Evolutionary conservation across 2,797 vertebrate species (phyloP), one percentile per base, ranked within the genome.

Genomic region (Otolemur crassicaudatus): DNA sequence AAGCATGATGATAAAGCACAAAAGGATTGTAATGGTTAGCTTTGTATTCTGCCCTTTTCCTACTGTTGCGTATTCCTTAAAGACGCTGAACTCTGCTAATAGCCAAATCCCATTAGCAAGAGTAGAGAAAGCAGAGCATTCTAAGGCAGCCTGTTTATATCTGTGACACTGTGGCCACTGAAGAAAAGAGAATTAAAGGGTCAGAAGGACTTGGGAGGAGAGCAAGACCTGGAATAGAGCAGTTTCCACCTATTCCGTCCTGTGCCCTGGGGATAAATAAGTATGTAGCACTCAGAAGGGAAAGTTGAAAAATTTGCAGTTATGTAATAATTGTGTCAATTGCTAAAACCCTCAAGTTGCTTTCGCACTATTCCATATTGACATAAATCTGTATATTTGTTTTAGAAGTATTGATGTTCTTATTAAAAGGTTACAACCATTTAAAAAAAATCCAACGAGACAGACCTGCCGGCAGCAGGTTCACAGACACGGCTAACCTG

Each of bases 391-490:
- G 53, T 58, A 0, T 90, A 70, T 94, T 95, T 89, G 37, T 93
- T 90, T 87, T n/a, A 73, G 94, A 85, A 88, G 49, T 75, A 58
- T 69, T 87, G 46, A 37, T 95, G 56, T 73, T 20, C 31, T 88
- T 93, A 69, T 90, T 40, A n/a, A 90, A 81, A 69, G 49, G 29
- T 37, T 89, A 58, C 73, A 85, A 77, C 79, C 34, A 85, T 93
- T 89, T 58, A 20, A 82, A 87, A 67, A 69, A 75, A 20, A 22
- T 81, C n/a, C 82, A 60, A 87, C 10, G 56, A 63, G 63, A 34
- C 34, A 87, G 77, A 34, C 6, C 83, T 65, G n/a, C 31, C 17
- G 40, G 40, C 40, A 81, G 72, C 13, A 60, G 46, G 53, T 81
- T 80, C 1, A 16, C 25, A 70, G 61, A 91, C 94, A 34, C 29